Conservation (phyloP, 1,140 invertebrate genomes). For the Pseudomyrmex cubaensis region DNA sequence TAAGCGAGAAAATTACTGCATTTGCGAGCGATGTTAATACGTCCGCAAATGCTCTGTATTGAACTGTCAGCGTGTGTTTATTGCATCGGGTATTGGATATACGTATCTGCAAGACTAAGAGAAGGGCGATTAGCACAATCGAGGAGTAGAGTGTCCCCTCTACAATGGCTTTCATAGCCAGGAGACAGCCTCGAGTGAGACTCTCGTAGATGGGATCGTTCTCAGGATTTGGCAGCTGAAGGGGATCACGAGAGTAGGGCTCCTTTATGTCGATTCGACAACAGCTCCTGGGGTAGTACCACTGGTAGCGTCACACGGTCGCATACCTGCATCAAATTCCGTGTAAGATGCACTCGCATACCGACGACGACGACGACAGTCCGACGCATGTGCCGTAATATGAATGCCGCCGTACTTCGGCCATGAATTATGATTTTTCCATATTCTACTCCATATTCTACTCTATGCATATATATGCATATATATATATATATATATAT, state of each 20-base stretch:
- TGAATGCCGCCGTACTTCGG: slow-evolving; percentile 51
- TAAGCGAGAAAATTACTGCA: slow-evolving; percentile 29
- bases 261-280: slow-evolving; percentile 70
- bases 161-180: slow-evolving; percentile 59
- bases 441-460: slow-evolving; percentile 36
- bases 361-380: slow-evolving; percentile 37
- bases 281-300: slow-evolving; percentile 62
- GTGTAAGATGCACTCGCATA: slow-evolving; percentile 52
- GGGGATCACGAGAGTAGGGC: slow-evolving; percentile 70
- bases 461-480: background rate
- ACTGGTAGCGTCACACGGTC: slow-evolving; percentile 68
- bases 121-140: slow-evolving; percentile 60
- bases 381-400: slow-evolving; percentile 38
- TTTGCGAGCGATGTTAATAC: slow-evolving; percentile 7
- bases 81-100: slow-evolving; percentile 20
- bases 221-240: slow-evolving; percentile 71
- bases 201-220: slow-evolving; percentile 72
- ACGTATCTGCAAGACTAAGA: slow-evolving; percentile 65
- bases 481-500: background rate
- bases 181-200: slow-evolving; percentile 66
- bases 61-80: slow-evolving; percentile 30
- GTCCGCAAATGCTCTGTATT: background rate
- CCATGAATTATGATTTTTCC: slow-evolving; percentile 54
- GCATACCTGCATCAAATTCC: slow-evolving; percentile 64
- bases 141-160: slow-evolving; percentile 67